Evolutionary conservation across 1,140 invertebrate genomes (phyloP).

Genomic region (Drosophila rufa): DNA sequence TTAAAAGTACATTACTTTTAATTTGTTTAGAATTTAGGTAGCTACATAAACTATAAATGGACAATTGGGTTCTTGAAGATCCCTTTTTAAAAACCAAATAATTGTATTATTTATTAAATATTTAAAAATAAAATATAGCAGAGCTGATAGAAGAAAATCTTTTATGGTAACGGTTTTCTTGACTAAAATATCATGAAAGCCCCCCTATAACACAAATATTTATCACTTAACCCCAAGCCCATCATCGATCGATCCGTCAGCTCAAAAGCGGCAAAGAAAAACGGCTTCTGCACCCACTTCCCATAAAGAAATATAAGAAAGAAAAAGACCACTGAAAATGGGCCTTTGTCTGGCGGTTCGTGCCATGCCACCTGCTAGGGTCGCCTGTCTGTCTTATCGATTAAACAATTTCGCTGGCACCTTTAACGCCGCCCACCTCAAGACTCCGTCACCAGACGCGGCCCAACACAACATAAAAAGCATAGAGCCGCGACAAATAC

Average conservation of each 20-base stretch:
- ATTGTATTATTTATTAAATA: neutral
- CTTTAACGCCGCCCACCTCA: constrained; percentile 53
- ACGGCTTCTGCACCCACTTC: constrained; percentile 21
- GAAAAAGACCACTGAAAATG: constrained; percentile 11
- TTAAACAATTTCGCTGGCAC: constrained; percentile 58
- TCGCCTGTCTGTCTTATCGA: constrained; percentile 40
- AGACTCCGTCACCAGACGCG: constrained; percentile 9
- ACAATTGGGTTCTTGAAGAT: no score
- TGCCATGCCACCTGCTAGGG: constrained; percentile 40
- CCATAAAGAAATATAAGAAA: constrained; percentile 7
- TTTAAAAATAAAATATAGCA: no score
- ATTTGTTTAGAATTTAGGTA: neutral
- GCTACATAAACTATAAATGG: neutral
- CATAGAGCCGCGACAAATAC: constrained; percentile 24
- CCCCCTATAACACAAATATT: neutral
- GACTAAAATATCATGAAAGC: neutral
- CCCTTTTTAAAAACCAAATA: no score
- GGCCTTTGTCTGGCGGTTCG: constrained; percentile 21
- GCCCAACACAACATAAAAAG: constrained; percentile 49
- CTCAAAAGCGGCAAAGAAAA: constrained; percentile 27
- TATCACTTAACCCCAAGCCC: constrained; percentile 1
- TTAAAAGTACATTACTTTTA: constrained; percentile 14
- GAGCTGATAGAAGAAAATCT: neutral
- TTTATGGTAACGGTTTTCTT: neutral
- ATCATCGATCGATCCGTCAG: constrained; percentile 31